phyloP scores from a whole-genome alignment of 2,888 invertebrate genomes.

The Epinotia bilunana region DNA sequence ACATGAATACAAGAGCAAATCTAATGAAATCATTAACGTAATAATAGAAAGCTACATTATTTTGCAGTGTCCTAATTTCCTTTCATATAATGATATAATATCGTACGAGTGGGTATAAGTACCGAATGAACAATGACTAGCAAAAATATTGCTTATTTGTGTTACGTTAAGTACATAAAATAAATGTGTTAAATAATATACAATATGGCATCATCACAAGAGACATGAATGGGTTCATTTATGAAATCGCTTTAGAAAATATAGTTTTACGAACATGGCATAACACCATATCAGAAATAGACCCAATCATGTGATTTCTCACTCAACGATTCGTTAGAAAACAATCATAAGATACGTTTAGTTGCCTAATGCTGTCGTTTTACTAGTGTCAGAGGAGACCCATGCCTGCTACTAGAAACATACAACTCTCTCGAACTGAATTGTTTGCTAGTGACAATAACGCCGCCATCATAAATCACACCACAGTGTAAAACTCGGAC shows the following conservation, averaged over 20 bases:
- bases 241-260: neutral
- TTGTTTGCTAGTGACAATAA: no score
- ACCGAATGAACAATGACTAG: slow-evolving; percentile 49
- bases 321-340: neutral
- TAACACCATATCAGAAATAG: neutral
- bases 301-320: neutral
- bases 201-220: slow-evolving; percentile 1
- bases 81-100: slow-evolving; percentile 1
- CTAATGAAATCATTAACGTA: neutral
- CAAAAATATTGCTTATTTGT: slow-evolving; percentile 55
- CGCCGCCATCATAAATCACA: no score
- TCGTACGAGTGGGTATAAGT: slow-evolving; percentile 14
- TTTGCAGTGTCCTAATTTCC: slow-evolving; percentile 5
- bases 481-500: no score
- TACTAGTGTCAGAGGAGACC: neutral
- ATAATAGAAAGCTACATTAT: slow-evolving; percentile 14
- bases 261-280: neutral
- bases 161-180: slow-evolving; percentile 50
- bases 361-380: neutral
- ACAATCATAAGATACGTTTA: neutral
- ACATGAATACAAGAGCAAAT: slow-evolving; percentile 8
- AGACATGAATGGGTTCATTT: neutral
- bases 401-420: no score
- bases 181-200: slow-evolving; percentile 20
- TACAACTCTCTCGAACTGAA: no score